Base-by-base conservation (phyloP, 1,140 invertebrate species). In the Helicorthomorpha holstii region DNA sequence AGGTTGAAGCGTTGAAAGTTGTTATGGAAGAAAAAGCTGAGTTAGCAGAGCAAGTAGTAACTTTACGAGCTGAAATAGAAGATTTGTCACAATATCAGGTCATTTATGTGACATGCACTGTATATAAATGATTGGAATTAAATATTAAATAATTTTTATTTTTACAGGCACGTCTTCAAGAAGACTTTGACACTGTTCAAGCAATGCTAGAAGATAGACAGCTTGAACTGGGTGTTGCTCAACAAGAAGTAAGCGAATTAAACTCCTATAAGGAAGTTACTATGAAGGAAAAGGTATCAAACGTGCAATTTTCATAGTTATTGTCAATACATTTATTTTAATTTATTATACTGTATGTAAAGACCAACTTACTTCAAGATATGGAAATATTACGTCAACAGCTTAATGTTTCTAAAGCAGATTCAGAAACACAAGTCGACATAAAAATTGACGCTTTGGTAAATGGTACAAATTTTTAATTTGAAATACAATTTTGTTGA, bases 171-270 rank as follows among this genome's bases (percentile, higher is more conserved):
- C 63, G 64, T 45, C 58, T 67, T 3, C 63, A 67, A 53, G 61
- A 68, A 54, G 66, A 67, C 51, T 68, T 60, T 58, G 62, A 67
- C 52, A 63, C 58, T 19, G 59, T 68, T 22, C 62, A 66, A 41
- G 64, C 64, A 54, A 56, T 65, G 24, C 59, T 65, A 3, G 63
- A 65, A 19, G 63, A 66, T 54, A 65, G 63, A 38, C 56, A 60
- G 34, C 52, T 41, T 10, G 54, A 58, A 51, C 3, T 60, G 24
- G 12, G 41, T 38, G 44, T 43, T 1, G 48, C 58, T 26, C 34
- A 55, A 51, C 14, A 42, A 12, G 23, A 53, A 48, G 21, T 59
- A 10, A 38, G n/a, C 10, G n/a, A n/a, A n/a, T n/a, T n/a, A n/a
- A n/a, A n/a, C n/a, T n/a, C n/a, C n/a, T n/a, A n/a, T n/a, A n/a